A percentile compares a stretch with the other conserved stretches of the same genome.
phyloP scores from a whole-genome alignment of 2,888 invertebrate species.

The Andrena bicolor region DNA sequence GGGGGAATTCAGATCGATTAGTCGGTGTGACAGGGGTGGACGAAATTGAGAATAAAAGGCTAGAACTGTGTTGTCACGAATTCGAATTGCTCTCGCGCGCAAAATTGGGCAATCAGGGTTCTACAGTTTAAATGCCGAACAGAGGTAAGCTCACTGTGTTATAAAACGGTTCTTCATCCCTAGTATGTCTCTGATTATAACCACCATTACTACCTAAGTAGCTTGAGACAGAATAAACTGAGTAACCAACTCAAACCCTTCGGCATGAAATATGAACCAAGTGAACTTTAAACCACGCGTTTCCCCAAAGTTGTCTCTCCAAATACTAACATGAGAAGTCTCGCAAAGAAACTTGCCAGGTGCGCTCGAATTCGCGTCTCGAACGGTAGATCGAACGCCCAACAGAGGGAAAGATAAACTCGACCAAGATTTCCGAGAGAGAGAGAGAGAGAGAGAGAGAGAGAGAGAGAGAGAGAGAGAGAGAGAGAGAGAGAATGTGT shows the following conservation, averaged over 20 bases:
- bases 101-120: too few species aligned
- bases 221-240: too few species aligned
- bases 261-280: too few species aligned
- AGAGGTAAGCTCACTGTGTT: too few species aligned
- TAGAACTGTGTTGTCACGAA: background rate
- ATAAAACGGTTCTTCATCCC: too few species aligned
- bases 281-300: background rate
- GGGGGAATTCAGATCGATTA: background rate
- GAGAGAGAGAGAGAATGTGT: too few species aligned
- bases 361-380: conserved; percentile 6
- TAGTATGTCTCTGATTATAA: too few species aligned
- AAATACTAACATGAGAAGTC: background rate
- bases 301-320: background rate
- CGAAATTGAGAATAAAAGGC: background rate
- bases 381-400: conserved; percentile 12
- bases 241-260: too few species aligned
- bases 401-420: background rate
- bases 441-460: background rate
- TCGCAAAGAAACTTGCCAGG: background rate
- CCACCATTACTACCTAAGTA: too few species aligned
- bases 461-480: too few species aligned
- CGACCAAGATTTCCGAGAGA: background rate
- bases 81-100: too few species aligned
- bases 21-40: background rate
- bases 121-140: too few species aligned